These are phyloP conservation scores for Halcyon senegalensis DNA, from an alignment of 2,113 vertebrate species.

Conservation along the genomic window DNA sequence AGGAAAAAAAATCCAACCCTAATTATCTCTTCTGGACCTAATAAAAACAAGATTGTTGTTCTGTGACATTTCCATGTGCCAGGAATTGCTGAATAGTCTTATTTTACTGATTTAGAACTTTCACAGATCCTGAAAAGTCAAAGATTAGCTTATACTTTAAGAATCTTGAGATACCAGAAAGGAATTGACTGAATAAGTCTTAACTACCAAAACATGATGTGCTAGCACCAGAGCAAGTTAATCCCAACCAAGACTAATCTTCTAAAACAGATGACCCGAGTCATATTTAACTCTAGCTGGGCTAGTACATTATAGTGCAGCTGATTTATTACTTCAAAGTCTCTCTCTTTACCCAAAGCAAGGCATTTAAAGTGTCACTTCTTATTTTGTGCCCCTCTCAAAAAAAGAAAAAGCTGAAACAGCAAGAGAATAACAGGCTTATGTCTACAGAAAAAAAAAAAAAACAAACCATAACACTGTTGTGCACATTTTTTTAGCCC, in stretches of 20 bases:
- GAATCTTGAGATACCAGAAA: neutral
- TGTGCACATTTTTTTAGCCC: neutral
- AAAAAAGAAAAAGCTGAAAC: neutral
- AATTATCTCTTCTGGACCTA: neutral
- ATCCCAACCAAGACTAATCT: constrained; percentile 7
- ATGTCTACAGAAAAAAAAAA: neutral
- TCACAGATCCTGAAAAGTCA: neutral
- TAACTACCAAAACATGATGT: neutral
- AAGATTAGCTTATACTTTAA: neutral
- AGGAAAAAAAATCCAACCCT: neutral
- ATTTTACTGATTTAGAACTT: neutral
- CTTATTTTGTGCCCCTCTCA: neutral
- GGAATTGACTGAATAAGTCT: neutral
- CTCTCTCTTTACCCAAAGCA: neutral
- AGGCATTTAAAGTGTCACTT: neutral
- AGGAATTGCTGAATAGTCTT: neutral
- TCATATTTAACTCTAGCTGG: neutral
- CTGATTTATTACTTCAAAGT: neutral
- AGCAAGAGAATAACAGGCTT: neutral
- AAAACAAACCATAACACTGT: neutral
- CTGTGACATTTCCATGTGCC: neutral
- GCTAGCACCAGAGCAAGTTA: neutral
- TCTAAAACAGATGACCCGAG: neutral
- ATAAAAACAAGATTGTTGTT: neutral
- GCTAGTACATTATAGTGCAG: neutral